Percentiles rank a stretch among this genome's conserved stretches.
phyloP scores from a whole-genome alignment of 2,888 invertebrate species.

The Meteorus colon region DNA sequence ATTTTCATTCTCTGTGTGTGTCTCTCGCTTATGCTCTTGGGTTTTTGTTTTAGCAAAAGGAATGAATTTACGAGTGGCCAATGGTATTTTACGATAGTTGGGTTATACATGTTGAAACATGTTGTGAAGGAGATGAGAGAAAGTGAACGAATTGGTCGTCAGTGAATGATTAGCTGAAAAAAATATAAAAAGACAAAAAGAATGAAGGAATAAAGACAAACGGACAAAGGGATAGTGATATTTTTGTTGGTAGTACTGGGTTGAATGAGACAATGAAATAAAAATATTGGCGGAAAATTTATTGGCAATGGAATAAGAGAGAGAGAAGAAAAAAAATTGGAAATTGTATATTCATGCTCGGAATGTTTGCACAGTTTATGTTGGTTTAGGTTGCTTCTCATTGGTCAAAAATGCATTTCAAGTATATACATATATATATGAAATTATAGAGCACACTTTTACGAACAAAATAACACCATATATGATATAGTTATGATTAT shows the following conservation, averaged over 20 bases:
- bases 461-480: neutral
- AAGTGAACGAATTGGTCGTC: neutral
- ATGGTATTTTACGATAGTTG: neutral
- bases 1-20: no score
- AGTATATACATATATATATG: neutral
- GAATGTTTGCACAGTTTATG: neutral
- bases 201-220: neutral
- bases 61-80: constrained; percentile 13
- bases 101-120: neutral
- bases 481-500: neutral
- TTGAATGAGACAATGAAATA: neutral
- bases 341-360: neutral
- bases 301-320: neutral
- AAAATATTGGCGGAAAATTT: neutral
- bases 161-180: neutral
- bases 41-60: neutral
- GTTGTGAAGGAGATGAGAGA: neutral
- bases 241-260: neutral
- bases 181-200: neutral
- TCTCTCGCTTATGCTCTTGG: neutral
- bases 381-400: neutral
- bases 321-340: neutral
- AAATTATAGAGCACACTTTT: neutral
- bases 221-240: neutral
- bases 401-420: neutral